Conservation (phyloP, 1,140 invertebrate species). For the Pomacea maculata region DNA sequence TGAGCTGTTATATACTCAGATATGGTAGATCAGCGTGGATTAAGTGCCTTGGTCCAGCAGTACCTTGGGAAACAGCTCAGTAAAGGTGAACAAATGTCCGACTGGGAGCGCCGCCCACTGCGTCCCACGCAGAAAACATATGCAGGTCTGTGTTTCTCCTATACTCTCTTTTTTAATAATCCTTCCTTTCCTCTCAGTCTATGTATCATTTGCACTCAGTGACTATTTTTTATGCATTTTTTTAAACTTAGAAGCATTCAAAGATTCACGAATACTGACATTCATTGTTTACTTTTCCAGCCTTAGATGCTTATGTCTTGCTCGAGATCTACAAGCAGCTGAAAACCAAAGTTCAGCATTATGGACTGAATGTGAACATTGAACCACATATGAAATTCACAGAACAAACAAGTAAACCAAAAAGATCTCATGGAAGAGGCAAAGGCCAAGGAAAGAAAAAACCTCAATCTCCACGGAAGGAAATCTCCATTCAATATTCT, state of each 20-base stretch:
- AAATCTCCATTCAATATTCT: neutral
- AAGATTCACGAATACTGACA: neutral
- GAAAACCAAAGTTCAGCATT: slow-evolving; percentile 24
- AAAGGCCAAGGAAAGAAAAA: too few species aligned
- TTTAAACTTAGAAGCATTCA: too few species aligned
- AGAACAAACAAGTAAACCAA: too few species aligned
- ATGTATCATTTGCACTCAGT: neutral
- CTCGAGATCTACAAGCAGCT: slow-evolving; percentile 76
- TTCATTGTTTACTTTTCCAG: slow-evolving; percentile 61
- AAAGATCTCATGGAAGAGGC: too few species aligned
- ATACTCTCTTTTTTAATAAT: neutral
- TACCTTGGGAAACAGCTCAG: slow-evolving; percentile 79
- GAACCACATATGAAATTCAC: slow-evolving; percentile 34
- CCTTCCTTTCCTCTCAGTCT: neutral
- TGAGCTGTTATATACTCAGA: too few species aligned
- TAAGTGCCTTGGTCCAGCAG: slow-evolving; percentile 70
- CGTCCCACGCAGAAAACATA: slow-evolving; percentile 79
- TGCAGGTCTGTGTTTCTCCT: slow-evolving; percentile 70
- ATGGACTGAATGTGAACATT: slow-evolving; percentile 41
- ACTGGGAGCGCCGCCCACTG: slow-evolving; percentile 85
- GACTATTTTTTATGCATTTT: neutral
- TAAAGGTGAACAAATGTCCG: slow-evolving; percentile 86
- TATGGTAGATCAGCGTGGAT: too few species aligned
- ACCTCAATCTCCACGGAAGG: too few species aligned
- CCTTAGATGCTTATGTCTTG: slow-evolving; percentile 82